These are phyloP conservation scores for Merluccius polli DNA, from an alignment of 2,797 vertebrate species.

Conservation along the genomic window DNA sequence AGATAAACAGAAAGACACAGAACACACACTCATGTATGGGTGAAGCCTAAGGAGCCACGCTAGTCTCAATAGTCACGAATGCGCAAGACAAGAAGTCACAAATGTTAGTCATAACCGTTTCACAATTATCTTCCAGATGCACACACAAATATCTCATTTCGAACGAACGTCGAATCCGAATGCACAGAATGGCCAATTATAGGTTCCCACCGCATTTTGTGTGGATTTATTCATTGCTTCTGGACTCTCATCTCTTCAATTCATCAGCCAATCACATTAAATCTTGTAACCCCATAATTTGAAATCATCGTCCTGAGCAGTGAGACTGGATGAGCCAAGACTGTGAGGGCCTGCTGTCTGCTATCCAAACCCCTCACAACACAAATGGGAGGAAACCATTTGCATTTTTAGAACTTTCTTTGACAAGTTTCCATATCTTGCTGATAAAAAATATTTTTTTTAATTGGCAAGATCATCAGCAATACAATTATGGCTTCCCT, in stretches of 20 bases:
- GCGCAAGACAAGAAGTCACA: not conserved
- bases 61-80: not conserved
- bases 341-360: too few relatives aligned
- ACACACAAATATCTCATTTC: not conserved
- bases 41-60: conserved; percentile 17
- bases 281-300: not conserved
- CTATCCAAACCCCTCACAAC: not conserved
- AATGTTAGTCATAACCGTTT: not conserved
- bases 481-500: not conserved
- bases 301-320: not conserved
- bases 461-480: too few relatives aligned
- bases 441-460: not conserved
- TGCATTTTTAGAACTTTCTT: not conserved
- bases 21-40: conserved; percentile 53
- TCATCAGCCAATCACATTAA: not conserved
- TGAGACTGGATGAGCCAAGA: too few relatives aligned
- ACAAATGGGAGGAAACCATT: not conserved
- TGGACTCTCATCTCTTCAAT: not conserved
- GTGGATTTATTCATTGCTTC: not conserved
- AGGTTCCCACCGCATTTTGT: not conserved
- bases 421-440: not conserved
- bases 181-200: not conserved
- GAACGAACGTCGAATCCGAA: not conserved
- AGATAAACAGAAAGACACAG: conserved; percentile 57
- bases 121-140: not conserved